Conservation (phyloP, 2,113 vertebrate genomes). For the Caracal caracal region DNA sequence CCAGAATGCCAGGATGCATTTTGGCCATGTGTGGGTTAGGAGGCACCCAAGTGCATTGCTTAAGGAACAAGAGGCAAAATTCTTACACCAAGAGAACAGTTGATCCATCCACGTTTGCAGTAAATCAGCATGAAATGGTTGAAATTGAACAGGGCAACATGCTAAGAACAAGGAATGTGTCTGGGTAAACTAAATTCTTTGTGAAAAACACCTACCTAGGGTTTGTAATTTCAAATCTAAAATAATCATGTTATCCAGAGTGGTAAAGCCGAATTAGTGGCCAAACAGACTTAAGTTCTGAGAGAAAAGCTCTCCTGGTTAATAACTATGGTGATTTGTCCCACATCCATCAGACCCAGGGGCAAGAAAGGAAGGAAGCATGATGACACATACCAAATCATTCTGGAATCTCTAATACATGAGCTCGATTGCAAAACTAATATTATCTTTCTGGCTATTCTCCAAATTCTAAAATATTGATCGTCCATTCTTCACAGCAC, state of each 20-base stretch:
- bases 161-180: neutral
- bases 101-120: neutral
- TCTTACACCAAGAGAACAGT: neutral
- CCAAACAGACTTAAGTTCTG: neutral
- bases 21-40: neutral
- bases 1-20: neutral
- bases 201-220: neutral
- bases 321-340: neutral
- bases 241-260: neutral
- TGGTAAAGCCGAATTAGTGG: neutral
- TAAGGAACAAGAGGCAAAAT: neutral
- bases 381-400: neutral
- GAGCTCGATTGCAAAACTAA: neutral
- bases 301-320: neutral
- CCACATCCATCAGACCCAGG: neutral
- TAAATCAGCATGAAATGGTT: neutral
- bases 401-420: neutral
- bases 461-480: neutral
- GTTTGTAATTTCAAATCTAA: constrained; percentile 1
- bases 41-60: neutral
- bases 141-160: constrained; percentile 6
- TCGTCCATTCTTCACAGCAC: too few species aligned
- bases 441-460: neutral
- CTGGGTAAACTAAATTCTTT: constrained; percentile 33
- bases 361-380: neutral